Evolutionary conservation across 2,888 invertebrate species (phyloP).

Genomic region (Pediacus dermestoides): DNA sequence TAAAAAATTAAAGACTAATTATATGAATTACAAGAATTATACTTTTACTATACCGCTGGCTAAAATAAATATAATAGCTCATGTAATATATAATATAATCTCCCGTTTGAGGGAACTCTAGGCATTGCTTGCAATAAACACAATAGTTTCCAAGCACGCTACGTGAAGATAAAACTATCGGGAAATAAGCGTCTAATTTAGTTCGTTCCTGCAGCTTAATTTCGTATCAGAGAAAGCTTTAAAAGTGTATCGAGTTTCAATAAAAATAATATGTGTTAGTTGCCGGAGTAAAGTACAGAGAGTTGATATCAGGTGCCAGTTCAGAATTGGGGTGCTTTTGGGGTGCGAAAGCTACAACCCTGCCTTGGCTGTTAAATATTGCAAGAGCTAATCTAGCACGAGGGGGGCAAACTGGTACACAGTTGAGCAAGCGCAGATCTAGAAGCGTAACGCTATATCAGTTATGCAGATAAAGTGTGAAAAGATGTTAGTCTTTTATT

Average conservation of each 20-base stretch:
- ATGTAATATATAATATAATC: no score
- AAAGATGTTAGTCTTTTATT: conserved; percentile 32
- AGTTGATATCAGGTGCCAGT: conserved; percentile 25
- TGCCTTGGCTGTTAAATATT: conserved; percentile 44
- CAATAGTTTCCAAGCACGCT: no score
- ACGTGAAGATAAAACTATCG: no score
- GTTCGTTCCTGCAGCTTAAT: no score
- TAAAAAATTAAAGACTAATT: no score
- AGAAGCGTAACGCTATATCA: conserved; percentile 29
- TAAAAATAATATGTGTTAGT: conserved; percentile 4
- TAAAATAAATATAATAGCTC: no score
- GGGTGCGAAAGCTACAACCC: conserved; percentile 33
- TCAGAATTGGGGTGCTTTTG: conserved; percentile 19
- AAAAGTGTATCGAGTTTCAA: neutral
- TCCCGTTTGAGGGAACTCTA: no score
- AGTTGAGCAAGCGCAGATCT: conserved; percentile 36
- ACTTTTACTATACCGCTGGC: no score
- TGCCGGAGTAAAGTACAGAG: no score
- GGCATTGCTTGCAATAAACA: no score
- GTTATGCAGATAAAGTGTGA: conserved; percentile 36
- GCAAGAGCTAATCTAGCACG: conserved; percentile 45
- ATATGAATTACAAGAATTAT: no score
- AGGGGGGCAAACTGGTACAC: conserved; percentile 6
- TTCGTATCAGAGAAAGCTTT: neutral
- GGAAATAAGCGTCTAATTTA: no score